Evolutionary conservation across 2,888 invertebrate genomes (phyloP).

Genomic region (Bembecia ichneumoniformis): DNA sequence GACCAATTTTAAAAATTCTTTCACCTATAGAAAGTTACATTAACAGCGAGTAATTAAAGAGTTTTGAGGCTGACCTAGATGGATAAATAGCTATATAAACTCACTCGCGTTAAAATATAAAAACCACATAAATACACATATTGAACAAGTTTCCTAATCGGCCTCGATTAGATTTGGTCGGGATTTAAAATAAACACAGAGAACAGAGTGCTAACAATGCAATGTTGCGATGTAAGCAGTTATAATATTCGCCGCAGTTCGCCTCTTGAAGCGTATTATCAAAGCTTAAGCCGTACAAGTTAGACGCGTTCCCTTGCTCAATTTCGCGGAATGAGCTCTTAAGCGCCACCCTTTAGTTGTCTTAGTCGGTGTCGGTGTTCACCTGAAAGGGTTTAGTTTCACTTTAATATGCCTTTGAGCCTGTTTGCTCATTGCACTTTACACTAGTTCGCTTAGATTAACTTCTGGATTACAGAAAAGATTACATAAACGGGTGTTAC

Average conservation of each 20-base stretch:
- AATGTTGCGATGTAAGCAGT: background rate
- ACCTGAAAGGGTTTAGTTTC: constrained; percentile 19
- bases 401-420: constrained; percentile 14
- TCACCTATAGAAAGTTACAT: too few relatives aligned
- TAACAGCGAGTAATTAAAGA: too few relatives aligned
- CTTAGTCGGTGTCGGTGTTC: constrained; percentile 23
- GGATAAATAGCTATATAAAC: too few relatives aligned
- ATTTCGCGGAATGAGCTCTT: constrained; percentile 63
- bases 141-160: too few relatives aligned
- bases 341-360: constrained; percentile 47
- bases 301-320: constrained; percentile 55
- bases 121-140: too few relatives aligned
- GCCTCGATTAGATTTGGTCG: too few relatives aligned
- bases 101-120: too few relatives aligned
- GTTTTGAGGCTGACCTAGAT: too few relatives aligned
- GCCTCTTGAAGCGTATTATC: constrained; percentile 13
- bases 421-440: constrained; percentile 10
- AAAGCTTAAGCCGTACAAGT: constrained; percentile 44
- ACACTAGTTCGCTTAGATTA: background rate
- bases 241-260: constrained; percentile 10
- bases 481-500: too few relatives aligned
- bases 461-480: background rate
- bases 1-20: too few relatives aligned
- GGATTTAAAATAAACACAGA: too few relatives aligned
- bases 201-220: too few relatives aligned